Evolutionary conservation across 2,113 vertebrate species (phyloP), one percentile per base, ranked within the genome.

Genomic region (Malurus cyaneus): DNA sequence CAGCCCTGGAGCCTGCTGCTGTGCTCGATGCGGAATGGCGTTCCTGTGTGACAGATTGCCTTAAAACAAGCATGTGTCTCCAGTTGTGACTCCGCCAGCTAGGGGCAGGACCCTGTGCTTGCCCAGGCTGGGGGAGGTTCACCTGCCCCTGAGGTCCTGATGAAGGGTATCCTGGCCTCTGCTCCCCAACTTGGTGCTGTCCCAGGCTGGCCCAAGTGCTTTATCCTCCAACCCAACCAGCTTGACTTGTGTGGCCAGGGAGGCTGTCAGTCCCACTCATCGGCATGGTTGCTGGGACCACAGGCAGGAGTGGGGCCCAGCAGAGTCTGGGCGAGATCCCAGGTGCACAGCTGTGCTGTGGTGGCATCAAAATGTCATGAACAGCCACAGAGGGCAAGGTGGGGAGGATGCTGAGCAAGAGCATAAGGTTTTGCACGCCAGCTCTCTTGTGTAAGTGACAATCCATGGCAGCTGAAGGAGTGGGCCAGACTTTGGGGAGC

Each of bases 401-500:
- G 12, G 6, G n/a, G 18, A 76, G 3, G 9, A 53, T 67, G 34
- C 49, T 49, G n/a, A 54, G 18, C 8, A 57, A 61, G 12, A 34
- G 6, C 24, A 3, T 18, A 9, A 74, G 16, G 2, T 47, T 86
- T 76, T 50, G 18, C 17, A 28, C 0, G 1, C 32, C 46, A 47
- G 12, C 3, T 11, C 4, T 80, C 39, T 5, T 18, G 49, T 1
- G 7, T 34, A 34, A 73, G 29, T 18, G 20, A 19, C 26, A 72
- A 47, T 14, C 46, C 1, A 6, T 20, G 29, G 39, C 1, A 3
- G 24, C 42, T 66, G 52, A 52, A 42, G 20, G 4, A 69, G 7
- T 0, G 0, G 18, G 5, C 6, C 1, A 7, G 12, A 36, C 31
- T 50, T 5, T 1, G 2, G 7, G 34, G 15, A 13, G 12, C 14